Conservation (phyloP, 1,140 invertebrate genomes). For the Brachionus angularis region DNA sequence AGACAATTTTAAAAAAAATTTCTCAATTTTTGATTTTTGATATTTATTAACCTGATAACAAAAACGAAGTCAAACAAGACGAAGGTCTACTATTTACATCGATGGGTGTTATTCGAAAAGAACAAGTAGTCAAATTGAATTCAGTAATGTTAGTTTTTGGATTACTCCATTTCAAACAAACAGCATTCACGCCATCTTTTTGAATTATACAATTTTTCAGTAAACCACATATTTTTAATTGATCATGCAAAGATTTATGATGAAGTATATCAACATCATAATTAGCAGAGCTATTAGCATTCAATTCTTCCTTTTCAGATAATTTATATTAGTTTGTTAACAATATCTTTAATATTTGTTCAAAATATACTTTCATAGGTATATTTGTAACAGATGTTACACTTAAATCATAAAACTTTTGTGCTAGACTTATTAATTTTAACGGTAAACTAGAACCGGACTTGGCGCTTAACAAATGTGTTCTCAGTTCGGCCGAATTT, state of each 20-base stretch:
- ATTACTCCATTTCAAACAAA: slow-evolving; percentile 91
- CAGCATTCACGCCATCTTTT: slow-evolving; percentile 67
- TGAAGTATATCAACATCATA: slow-evolving; percentile 96
- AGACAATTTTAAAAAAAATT: no score
- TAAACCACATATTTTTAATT: slow-evolving; percentile 64
- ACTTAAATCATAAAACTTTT: slow-evolving; percentile 78
- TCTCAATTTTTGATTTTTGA: no score
- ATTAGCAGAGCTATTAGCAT: slow-evolving; percentile 91
- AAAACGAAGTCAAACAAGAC: slow-evolving; percentile 90
- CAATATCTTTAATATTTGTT: slow-evolving; percentile 1
- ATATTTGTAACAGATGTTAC: slow-evolving; percentile 94
- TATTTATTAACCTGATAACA: slow-evolving; percentile 74
- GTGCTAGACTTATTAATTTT: slow-evolving; percentile 57
- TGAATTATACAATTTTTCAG: slow-evolving; percentile 15
- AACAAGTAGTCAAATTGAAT: slow-evolving; percentile 52
- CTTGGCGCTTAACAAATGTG: slow-evolving; percentile 68
- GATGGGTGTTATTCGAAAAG: slow-evolving; percentile 85
- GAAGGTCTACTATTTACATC: slow-evolving; percentile 89
- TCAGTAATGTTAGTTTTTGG: slow-evolving; percentile 71
- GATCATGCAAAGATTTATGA: slow-evolving; percentile 72
- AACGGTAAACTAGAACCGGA: slow-evolving; percentile 61
- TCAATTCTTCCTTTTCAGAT: slow-evolving; percentile 76
- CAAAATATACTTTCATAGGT: slow-evolving; percentile 75
- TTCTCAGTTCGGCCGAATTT: slow-evolving; percentile 65
- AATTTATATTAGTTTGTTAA: not conserved